Evolutionary conservation across 2,888 invertebrate genomes (phyloP), one percentile per base, ranked within the genome.

Genomic region (Keiferia lycopersicella): DNA sequence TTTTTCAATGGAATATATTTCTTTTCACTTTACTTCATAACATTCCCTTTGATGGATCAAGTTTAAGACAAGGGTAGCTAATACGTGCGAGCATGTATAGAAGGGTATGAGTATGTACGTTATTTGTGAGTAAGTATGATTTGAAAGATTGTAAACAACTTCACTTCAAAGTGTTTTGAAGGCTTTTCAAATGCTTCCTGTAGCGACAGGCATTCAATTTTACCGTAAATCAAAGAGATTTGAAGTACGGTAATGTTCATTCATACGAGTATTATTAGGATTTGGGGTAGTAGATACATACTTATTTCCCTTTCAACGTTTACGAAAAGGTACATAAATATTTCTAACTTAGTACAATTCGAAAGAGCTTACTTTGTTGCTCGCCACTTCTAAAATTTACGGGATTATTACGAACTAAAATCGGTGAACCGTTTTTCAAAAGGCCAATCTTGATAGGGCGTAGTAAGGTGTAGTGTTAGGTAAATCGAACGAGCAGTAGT

Each of bases 31-130:
- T 22, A 53, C 22, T n/a, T n/a, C n/a, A n/a, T n/a, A 53, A 22
- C 12, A 53, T 22, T 22, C 18, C 18, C 51, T 53, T 53, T 53
- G 51, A 53, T 53, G 14, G 14, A 11, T 20, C 66, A 67, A 66
- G 75, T 79, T 82, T 83, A 82, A 82, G 79, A 88, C 87, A 82
- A 83, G 87, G 87, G 88, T 86, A 34, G 34, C 34, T 34, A 83
- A 81, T 75, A 79, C 74, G 74, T 68, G 67, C 2, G 51, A 53
- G 26, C 4, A 45, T 45, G 16, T 45, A 16, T 6, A 3, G n/a
- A n/a, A 16, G 16, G 16, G 8, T 45, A 16, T 16, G 3, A 12
- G 75, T 74, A 79, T 76, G 76, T 73, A 73, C 77, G 73, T 78
- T 80, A 78, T 76, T 77, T 81, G 80, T 81, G 68, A 78, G 34